phyloP scores from a whole-genome alignment of 1,140 invertebrate genomes.

The Helicoverpa armigera region DNA sequence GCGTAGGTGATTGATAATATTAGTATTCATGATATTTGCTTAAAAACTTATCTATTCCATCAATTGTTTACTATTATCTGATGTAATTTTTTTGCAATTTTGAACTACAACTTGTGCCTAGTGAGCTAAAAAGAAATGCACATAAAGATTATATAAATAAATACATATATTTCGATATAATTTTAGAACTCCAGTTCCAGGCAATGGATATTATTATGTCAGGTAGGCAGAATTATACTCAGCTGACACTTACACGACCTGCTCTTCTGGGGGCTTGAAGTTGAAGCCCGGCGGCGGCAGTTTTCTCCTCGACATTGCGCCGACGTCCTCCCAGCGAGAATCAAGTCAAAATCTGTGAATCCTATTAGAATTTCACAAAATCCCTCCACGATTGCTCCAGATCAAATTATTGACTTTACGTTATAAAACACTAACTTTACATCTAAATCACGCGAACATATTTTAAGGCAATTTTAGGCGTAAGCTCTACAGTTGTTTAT shows the following conservation, averaged over 20 bases:
- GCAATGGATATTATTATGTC: constrained; percentile 11
- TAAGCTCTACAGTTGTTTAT: constrained; percentile 12
- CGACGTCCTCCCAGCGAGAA: constrained; percentile 14
- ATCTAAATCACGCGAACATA: constrained; percentile 22
- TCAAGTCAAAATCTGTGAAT: constrained; percentile 4
- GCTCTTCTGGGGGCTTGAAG: constrained; percentile 69
- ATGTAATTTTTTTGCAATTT: too few species aligned
- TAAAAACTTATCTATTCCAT: not conserved
- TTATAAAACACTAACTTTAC: not conserved
- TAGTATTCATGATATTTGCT: not conserved
- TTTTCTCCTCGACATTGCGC: constrained; percentile 73
- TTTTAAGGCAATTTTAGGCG: constrained; percentile 7
- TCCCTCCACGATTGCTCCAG: constrained; percentile 22
- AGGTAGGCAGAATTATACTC: constrained; percentile 21
- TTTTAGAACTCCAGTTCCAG: constrained; percentile 7
- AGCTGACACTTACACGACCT: constrained; percentile 74
- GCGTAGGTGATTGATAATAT: not conserved
- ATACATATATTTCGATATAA: constrained; percentile 1
- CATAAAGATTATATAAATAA: not conserved
- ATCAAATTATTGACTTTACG: constrained; percentile 1
- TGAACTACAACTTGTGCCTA: too few species aligned
- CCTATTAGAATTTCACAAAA: constrained; percentile 23
- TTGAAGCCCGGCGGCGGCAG: constrained; percentile 71
- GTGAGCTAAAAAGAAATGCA: too few species aligned
- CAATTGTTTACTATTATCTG: not conserved